A percentile compares a stretch with the other conserved stretches of the same genome.
Conservation (phyloP, 2,113 vertebrate species). For the Ceuthmochares aereus region DNA sequence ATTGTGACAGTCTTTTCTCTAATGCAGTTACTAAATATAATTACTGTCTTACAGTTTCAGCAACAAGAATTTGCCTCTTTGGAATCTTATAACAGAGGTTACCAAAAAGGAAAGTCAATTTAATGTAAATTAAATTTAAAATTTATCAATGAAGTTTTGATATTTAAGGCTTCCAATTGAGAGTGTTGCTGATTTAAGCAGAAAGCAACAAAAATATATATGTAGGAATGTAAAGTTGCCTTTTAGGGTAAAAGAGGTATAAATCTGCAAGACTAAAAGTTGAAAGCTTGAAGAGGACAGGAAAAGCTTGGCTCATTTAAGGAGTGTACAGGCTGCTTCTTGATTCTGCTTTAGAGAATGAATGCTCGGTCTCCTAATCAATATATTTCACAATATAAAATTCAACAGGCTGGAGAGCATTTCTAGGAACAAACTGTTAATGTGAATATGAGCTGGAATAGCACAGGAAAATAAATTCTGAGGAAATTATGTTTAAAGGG, state of each 20-base stretch:
- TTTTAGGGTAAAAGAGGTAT: not conserved
- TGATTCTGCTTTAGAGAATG: not conserved
- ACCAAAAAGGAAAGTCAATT: not conserved
- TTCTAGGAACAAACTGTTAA: constrained; percentile 36
- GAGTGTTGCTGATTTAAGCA: not conserved
- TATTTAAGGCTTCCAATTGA: not conserved
- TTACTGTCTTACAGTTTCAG: not conserved
- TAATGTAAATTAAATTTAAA: not conserved
- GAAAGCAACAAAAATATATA: not conserved
- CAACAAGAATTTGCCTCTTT: not conserved
- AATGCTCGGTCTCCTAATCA: constrained; percentile 21
- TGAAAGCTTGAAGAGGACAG: not conserved
- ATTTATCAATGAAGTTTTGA: not conserved
- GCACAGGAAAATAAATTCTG: not conserved
- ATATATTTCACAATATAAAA: constrained; percentile 61
- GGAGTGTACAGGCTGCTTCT: not conserved
- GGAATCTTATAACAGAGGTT: not conserved
- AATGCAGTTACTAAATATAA: not conserved
- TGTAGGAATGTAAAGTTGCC: not conserved
- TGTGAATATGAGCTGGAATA: constrained; percentile 8
- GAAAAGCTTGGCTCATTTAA: not conserved
- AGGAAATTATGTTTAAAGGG: constrained; percentile 12
- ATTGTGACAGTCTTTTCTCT: not conserved
- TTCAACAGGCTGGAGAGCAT: constrained; percentile 24
- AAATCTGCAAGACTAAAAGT: not conserved